Conservation (phyloP, 2,797 vertebrate genomes). For the Diglossa cyanea region DNA sequence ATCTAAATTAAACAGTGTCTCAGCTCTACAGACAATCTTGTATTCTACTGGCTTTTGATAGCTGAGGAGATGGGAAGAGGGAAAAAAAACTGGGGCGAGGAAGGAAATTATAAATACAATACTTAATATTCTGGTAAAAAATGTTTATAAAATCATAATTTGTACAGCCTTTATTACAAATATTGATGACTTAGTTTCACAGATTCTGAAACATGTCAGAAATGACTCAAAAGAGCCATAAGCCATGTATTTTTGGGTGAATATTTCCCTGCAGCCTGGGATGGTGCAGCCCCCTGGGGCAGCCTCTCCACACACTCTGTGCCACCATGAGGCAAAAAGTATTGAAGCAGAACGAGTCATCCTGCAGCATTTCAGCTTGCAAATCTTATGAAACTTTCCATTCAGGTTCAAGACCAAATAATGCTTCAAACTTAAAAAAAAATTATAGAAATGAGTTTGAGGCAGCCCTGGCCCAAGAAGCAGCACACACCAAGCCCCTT, state of each 20-base stretch:
- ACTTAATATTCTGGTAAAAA: not conserved
- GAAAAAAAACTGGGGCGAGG: not conserved
- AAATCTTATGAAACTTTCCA: not conserved
- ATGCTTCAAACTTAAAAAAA: not conserved
- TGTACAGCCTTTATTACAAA: not conserved
- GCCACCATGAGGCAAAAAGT: not conserved
- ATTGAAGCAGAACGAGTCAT: not conserved
- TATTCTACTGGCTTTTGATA: not conserved
- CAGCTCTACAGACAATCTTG: not conserved
- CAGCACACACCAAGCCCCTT: not conserved
- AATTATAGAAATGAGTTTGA: not conserved
- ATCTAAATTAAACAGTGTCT: not conserved
- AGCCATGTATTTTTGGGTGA: not conserved
- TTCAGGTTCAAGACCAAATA: not conserved
- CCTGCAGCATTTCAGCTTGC: not conserved
- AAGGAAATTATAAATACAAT: not conserved
- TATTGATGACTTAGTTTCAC: not conserved
- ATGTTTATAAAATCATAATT: not conserved
- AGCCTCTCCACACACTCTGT: accelerated
- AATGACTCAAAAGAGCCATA: not conserved
- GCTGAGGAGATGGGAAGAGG: not conserved
- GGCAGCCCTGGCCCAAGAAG: not conserved
- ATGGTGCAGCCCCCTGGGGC: not conserved
- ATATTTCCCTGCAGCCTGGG: not conserved
- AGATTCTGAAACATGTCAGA: not conserved